phyloP scores from a whole-genome alignment of 1,140 invertebrate species.

The Akabosia matsudoensis region DNA sequence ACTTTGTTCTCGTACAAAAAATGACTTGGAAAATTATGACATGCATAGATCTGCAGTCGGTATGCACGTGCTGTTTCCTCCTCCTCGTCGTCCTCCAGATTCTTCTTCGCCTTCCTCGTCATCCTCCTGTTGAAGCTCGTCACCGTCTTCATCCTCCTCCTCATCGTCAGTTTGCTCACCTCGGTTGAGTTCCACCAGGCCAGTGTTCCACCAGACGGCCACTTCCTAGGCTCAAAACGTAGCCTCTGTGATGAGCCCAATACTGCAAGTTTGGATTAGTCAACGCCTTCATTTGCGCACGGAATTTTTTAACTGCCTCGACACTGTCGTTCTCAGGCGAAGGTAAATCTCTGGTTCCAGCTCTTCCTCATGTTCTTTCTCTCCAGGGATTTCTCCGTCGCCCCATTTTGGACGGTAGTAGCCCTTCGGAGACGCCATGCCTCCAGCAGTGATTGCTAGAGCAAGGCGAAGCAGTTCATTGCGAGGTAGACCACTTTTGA shows the following conservation, averaged over 20 bases:
- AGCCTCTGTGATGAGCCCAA: conserved; percentile 77
- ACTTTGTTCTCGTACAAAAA: too few relatives aligned
- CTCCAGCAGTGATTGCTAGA: conserved; percentile 63
- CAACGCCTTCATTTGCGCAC: conserved; percentile 56
- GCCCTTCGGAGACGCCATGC: conserved; percentile 70
- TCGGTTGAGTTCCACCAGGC: background rate
- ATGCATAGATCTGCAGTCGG: too few relatives aligned
- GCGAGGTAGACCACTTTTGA: conserved; percentile 59
- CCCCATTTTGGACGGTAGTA: conserved; percentile 49
- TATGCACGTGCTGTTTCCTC: background rate
- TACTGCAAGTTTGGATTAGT: conserved; percentile 62
- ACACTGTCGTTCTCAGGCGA: conserved; percentile 35
- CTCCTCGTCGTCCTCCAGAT: conserved; percentile 48
- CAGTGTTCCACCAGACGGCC: conserved; percentile 62
- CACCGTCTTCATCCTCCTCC: conserved; percentile 35
- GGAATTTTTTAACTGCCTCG: conserved; percentile 49
- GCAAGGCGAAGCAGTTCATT: conserved; percentile 61
- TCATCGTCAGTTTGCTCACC: conserved; percentile 36
- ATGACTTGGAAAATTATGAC: too few relatives aligned
- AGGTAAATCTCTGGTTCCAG: conserved; percentile 55
- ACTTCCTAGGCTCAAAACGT: conserved; percentile 76
- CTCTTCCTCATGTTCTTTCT: conserved; percentile 56
- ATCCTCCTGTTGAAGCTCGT: conserved; percentile 50
- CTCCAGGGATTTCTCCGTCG: conserved; percentile 11
- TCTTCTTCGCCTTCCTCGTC: conserved; percentile 59